phyloP scores from a whole-genome alignment of 2,797 vertebrate species.

The Synaphobranchus kaupii region DNA sequence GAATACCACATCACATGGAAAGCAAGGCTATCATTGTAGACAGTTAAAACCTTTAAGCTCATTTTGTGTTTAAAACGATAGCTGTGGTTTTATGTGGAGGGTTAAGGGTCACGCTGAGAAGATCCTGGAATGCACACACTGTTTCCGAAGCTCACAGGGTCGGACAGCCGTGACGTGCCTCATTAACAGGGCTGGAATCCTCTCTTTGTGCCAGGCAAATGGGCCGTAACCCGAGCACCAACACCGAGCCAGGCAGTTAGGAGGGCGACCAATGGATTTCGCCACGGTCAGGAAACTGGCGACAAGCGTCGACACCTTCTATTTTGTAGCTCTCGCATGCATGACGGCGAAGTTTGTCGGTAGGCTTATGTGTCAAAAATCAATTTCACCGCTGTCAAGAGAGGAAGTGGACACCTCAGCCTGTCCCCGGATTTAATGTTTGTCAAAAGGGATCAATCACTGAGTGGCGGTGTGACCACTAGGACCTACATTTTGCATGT shows the following conservation, averaged over 20 bases:
- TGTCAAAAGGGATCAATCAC: background rate
- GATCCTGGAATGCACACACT: background rate
- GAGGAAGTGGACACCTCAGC: background rate
- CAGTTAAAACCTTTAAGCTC: too few relatives aligned
- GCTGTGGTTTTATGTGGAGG: background rate
- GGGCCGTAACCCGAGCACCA: background rate
- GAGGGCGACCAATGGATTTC: background rate
- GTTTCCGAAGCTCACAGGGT: background rate
- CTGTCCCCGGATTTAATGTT: background rate
- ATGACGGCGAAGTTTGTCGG: background rate
- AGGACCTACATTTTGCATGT: background rate
- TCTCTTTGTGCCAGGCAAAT: background rate
- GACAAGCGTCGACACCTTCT: background rate
- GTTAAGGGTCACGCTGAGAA: background rate
- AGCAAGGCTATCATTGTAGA: background rate
- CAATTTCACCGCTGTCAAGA: background rate
- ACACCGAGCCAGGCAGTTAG: background rate
- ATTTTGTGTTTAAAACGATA: too few relatives aligned
- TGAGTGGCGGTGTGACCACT: background rate
- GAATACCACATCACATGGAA: background rate
- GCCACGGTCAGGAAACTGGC: conserved; percentile 3
- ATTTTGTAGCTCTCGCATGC: background rate
- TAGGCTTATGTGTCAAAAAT: background rate
- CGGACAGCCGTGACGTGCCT: background rate
- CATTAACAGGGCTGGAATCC: conserved; percentile 4